phyloP scores from a whole-genome alignment of 23 tunicate species.

The Diplosoma virens region DNA sequence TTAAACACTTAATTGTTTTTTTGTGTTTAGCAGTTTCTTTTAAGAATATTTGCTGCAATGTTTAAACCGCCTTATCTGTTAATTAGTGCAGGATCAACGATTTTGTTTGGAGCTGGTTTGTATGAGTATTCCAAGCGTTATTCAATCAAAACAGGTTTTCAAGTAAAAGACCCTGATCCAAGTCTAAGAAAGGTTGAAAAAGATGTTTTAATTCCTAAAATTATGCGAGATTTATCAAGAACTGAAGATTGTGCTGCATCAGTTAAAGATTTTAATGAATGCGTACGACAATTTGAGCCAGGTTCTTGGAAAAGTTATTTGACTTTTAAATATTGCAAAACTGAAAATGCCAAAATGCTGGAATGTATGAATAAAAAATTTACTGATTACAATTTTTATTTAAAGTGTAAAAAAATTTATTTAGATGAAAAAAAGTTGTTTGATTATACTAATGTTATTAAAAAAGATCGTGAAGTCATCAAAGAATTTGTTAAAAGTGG shows the following conservation, averaged over 20 bases:
- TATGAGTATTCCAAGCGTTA: background rate
- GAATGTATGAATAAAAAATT: conserved; percentile 81
- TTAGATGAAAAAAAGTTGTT: conserved; percentile 55
- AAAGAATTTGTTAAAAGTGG: conserved; percentile 3
- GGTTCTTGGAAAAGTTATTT: conserved; percentile 26
- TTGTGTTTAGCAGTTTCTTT: no score
- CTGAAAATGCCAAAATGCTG: conserved; percentile 51
- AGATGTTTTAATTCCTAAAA: conserved; percentile 81
- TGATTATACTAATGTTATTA: conserved; percentile 17
- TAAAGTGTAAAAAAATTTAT: conserved; percentile 50
- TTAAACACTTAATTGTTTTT: no score
- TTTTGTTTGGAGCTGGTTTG: conserved; percentile 23
- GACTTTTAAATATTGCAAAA: conserved; percentile 50
- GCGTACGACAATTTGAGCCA: conserved; percentile 33
- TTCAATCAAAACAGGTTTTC: conserved; percentile 51
- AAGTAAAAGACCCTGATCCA: conserved; percentile 71
- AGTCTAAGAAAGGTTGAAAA: conserved; percentile 69
- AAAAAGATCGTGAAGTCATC: background rate
- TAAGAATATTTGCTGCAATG: no score
- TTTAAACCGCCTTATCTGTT: background rate
- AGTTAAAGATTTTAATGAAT: conserved; percentile 44
- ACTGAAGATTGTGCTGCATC: conserved; percentile 38
- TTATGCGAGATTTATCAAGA: conserved; percentile 59
- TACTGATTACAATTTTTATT: conserved; percentile 48
- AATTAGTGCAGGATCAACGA: conserved; percentile 16